Conservation (phyloP, 1,140 invertebrate genomes). For the Atta colombica region DNA sequence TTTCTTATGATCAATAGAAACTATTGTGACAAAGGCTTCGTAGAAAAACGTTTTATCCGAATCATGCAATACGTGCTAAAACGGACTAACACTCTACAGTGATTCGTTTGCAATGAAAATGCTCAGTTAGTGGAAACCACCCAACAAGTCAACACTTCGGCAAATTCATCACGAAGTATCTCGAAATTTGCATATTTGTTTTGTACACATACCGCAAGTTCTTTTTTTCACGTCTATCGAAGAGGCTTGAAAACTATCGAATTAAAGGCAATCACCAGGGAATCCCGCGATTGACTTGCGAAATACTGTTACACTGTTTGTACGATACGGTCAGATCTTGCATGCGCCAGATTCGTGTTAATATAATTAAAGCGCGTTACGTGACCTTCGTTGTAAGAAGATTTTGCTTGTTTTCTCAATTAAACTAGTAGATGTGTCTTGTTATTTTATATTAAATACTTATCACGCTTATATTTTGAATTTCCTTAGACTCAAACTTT, state of each 20-base stretch:
- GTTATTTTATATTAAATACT: not conserved
- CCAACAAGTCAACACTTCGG: slow-evolving; percentile 26
- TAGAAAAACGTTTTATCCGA: not conserved
- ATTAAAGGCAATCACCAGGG: slow-evolving; percentile 40
- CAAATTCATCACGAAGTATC: slow-evolving; percentile 46
- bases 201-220: not conserved
- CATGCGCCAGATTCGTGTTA: slow-evolving; percentile 36
- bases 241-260: not conserved
- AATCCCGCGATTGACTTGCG: slow-evolving; percentile 49
- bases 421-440: not conserved
- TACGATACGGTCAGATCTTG: slow-evolving; percentile 58
- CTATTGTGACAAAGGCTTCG: not conserved
- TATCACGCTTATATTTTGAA: slow-evolving; percentile 1
- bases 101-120: slow-evolving; percentile 40
- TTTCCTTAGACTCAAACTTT: not conserved
- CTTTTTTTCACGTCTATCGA: slow-evolving; percentile 19
- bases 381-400: not conserved
- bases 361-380: slow-evolving; percentile 1
- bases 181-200: slow-evolving; percentile 50
- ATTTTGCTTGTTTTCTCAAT: not conserved
- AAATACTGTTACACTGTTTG: slow-evolving; percentile 36
- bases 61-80: slow-evolving; percentile 14
- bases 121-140: slow-evolving; percentile 8
- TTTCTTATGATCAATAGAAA: not conserved
- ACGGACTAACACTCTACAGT: not conserved